Evolutionary conservation across 1,140 invertebrate genomes (phyloP).

Genomic region (Cotesia vestalis): DNA sequence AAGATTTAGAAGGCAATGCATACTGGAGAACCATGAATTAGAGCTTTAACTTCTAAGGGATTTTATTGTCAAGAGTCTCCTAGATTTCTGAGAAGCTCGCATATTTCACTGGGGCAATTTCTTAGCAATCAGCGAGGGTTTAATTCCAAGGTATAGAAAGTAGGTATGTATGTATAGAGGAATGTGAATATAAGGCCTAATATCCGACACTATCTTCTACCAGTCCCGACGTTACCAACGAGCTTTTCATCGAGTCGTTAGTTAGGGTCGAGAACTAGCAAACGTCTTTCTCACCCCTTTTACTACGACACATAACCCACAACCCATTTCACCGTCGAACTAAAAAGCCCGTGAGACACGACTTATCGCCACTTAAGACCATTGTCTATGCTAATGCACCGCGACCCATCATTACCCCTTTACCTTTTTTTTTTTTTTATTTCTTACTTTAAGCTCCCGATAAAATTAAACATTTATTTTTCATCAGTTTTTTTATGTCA

Average conservation of each 20-base stretch:
- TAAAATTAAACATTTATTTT: slow-evolving; percentile 4
- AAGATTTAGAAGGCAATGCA: no score
- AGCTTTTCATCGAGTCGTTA: slow-evolving; percentile 66
- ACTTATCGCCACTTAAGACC: slow-evolving; percentile 41
- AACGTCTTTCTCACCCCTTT: slow-evolving; percentile 16
- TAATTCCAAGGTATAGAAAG: slow-evolving; percentile 7
- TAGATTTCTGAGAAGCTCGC: slow-evolving; percentile 15
- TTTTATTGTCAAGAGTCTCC: slow-evolving; percentile 1
- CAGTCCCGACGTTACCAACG: slow-evolving; percentile 46
- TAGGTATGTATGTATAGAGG: slow-evolving; percentile 43
- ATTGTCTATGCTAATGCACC: slow-evolving; percentile 40
- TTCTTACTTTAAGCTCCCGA: not conserved
- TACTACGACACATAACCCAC: slow-evolving; percentile 12
- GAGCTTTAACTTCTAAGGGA: not conserved
- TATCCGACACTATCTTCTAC: slow-evolving; percentile 47
- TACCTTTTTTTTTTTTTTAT: not conserved
- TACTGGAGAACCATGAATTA: no score
- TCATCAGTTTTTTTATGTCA: no score
- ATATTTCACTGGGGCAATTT: slow-evolving; percentile 58
- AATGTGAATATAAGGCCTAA: slow-evolving; percentile 32
- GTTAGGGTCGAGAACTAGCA: slow-evolving; percentile 45
- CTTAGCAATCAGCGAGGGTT: slow-evolving; percentile 55
- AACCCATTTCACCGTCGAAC: slow-evolving; percentile 23
- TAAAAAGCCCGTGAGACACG: slow-evolving; percentile 17
- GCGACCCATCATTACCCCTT: slow-evolving; percentile 7